phyloP scores from a whole-genome alignment of 2,888 invertebrate genomes.

The Acrobasis suavella region DNA sequence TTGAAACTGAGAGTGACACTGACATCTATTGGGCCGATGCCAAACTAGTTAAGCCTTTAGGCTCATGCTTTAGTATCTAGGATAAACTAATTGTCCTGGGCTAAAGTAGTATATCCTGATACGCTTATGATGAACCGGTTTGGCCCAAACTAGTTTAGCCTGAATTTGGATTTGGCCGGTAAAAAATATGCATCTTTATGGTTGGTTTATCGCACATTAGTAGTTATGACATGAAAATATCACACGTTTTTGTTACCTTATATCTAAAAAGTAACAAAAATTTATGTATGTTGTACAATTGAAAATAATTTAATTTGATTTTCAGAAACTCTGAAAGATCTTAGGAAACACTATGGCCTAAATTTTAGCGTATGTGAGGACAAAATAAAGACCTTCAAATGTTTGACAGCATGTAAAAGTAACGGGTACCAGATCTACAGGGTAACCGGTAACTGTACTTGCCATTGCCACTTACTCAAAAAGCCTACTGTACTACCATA shows the following conservation, averaged over 20 bases:
- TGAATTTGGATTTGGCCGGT: no score
- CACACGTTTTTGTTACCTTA: no score
- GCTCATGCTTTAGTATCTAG: no score
- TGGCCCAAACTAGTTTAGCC: no score
- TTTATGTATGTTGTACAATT: background rate
- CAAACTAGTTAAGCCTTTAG: no score
- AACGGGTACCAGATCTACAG: constrained; percentile 59
- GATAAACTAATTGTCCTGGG: no score
- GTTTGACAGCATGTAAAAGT: constrained; percentile 64
- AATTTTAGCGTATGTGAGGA: constrained; percentile 53
- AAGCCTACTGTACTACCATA: constrained; percentile 56
- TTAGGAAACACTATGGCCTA: constrained; percentile 62
- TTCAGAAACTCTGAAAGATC: constrained; percentile 41
- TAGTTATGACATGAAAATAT: no score
- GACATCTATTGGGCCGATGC: no score
- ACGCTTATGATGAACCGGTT: no score
- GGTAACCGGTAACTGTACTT: constrained; percentile 53
- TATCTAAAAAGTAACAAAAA: no score
- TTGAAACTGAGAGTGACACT: no score
- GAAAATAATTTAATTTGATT: constrained; percentile 23
- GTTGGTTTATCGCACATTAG: constrained; percentile 29
- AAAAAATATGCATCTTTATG: constrained; percentile 14
- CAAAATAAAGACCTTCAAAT: constrained; percentile 58
- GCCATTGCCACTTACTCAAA: constrained; percentile 61
- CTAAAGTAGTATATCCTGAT: no score